A percentile compares a stretch with the other conserved stretches of the same genome.
Evolutionary conservation across 2,113 vertebrate species (phyloP).

Genomic region (Petrocephalus microphthalmus): DNA sequence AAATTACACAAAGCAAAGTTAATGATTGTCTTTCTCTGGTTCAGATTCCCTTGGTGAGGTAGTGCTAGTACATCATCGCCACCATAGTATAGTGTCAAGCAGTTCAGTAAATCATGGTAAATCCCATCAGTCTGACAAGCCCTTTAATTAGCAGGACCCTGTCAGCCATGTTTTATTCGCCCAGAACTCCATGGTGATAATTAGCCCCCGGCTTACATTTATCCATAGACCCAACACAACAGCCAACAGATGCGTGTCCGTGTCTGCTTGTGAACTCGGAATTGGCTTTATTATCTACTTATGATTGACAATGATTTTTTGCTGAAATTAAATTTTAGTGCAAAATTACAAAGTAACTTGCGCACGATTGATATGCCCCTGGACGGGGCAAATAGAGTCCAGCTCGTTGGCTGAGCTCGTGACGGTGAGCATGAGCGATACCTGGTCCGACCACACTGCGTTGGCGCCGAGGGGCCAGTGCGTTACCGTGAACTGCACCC

Average conservation of each 20-base stretch:
- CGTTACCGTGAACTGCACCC: background rate
- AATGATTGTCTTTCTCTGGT: background rate
- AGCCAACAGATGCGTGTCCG: background rate
- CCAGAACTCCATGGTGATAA: background rate
- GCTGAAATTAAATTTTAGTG: background rate
- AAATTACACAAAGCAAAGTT: background rate
- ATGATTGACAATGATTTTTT: background rate
- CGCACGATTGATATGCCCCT: background rate
- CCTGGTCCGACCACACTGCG: background rate
- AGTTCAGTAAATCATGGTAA: background rate
- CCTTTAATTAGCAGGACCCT: background rate
- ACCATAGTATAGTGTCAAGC: background rate
- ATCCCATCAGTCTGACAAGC: background rate
- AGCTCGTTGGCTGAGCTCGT: background rate
- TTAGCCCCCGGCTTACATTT: background rate
- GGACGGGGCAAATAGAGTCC: background rate
- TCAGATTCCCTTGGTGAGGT: background rate
- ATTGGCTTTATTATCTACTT: background rate
- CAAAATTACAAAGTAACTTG: background rate
- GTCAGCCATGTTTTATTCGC: background rate
- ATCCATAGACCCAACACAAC: background rate
- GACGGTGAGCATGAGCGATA: background rate
- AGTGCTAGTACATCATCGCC: background rate
- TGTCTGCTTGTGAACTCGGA: background rate
- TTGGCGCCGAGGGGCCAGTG: background rate